phyloP scores from a whole-genome alignment of 2,113 vertebrate species.

The Ondatra zibethicus region DNA sequence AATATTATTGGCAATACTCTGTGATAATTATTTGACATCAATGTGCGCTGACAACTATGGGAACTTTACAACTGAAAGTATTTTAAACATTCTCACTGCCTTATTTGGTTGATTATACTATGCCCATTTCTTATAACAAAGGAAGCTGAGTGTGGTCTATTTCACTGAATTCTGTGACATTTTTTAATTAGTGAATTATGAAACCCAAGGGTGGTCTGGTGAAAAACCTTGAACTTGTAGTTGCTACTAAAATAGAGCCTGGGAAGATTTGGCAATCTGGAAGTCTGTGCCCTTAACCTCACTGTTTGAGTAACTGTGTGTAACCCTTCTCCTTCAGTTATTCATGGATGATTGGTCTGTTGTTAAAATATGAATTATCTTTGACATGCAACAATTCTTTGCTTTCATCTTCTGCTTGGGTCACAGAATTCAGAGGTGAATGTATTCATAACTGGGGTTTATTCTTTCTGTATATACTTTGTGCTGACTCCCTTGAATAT shows the following conservation, averaged over 20 bases:
- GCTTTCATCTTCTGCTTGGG: background rate
- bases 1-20: background rate
- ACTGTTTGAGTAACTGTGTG: background rate
- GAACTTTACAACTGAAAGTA: background rate
- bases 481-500: background rate
- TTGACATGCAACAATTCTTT: background rate
- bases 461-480: background rate
- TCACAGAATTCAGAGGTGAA: constrained; percentile 33
- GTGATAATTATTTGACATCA: background rate
- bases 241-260: constrained; percentile 27
- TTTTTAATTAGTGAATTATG: constrained; percentile 30
- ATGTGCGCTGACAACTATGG: background rate
- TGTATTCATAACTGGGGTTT: background rate
- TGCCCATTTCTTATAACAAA: constrained; percentile 11
- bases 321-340: background rate
- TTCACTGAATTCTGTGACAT: background rate
- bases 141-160: background rate
- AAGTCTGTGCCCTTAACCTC: background rate
- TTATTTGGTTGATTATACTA: background rate
- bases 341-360: background rate
- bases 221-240: background rate
- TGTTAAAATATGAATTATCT: background rate
- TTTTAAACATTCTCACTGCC: background rate
- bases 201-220: background rate
- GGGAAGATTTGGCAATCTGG: background rate